Percentiles rank a stretch among this genome's conserved stretches.
phyloP scores from a whole-genome alignment of 2,797 vertebrate genomes.

The Acanthurus lineatus region DNA sequence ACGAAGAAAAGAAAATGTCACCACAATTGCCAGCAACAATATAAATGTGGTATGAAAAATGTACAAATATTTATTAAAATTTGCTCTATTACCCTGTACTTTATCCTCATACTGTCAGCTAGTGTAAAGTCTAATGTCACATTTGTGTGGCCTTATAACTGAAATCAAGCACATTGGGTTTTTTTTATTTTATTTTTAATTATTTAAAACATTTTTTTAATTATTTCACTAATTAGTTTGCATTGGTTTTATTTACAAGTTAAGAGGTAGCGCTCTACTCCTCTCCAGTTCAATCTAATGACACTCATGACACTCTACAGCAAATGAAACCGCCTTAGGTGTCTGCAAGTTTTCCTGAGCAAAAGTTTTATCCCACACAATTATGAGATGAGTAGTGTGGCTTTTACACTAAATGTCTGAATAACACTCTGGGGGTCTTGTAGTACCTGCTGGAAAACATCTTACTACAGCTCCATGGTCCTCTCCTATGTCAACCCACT shows the following conservation, averaged over 20 bases:
- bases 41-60: background rate
- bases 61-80: background rate
- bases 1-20: too few species aligned
- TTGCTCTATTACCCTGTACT: background rate
- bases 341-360: too few species aligned
- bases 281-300: too few species aligned
- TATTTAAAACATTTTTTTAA: too few species aligned
- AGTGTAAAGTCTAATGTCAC: background rate
- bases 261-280: background rate
- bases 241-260: background rate
- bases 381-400: too few species aligned
- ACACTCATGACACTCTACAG: too few species aligned
- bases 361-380: too few species aligned
- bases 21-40: too few species aligned
- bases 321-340: too few species aligned
- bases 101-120: background rate
- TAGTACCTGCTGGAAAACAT: background rate
- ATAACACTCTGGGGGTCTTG: background rate
- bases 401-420: too few species aligned
- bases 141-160: background rate
- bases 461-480: background rate
- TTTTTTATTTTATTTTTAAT: background rate
- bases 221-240: background rate
- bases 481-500: background rate
- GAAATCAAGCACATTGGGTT: background rate